Percentiles rank a stretch among this genome's conserved stretches.
Conservation (phyloP, 2,888 invertebrate genomes). For the Dorcus hopei region DNA sequence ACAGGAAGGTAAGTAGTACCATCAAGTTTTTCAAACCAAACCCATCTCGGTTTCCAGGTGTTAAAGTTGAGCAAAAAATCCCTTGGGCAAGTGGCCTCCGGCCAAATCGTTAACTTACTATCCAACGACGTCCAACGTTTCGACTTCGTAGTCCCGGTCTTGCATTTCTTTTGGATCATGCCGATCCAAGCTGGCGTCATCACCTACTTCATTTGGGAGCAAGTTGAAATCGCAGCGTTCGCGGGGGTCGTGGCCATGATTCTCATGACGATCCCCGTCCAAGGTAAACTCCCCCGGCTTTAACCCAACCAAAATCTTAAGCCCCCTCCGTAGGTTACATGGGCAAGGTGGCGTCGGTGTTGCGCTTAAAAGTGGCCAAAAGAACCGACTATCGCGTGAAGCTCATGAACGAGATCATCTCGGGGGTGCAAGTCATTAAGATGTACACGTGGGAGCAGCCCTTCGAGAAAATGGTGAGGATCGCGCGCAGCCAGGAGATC, state of each 20-base stretch:
- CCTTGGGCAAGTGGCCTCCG: constrained; percentile 76
- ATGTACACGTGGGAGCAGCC: constrained; percentile 78
- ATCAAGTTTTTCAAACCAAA: too few species aligned
- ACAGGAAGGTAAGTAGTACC: constrained; percentile 62
- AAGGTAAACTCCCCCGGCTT: constrained; percentile 43
- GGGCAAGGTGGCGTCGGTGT: constrained; percentile 22
- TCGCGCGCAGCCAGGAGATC: constrained; percentile 65
- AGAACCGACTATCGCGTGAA: constrained; percentile 65
- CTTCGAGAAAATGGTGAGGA: constrained; percentile 60
- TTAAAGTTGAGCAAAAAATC: constrained; percentile 65
- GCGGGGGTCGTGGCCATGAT: constrained; percentile 60
- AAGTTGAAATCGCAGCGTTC: constrained; percentile 55
- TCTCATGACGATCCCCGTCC: constrained; percentile 53
- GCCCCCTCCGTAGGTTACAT: constrained; percentile 18
- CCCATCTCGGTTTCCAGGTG: constrained; percentile 45
- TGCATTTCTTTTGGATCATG: constrained; percentile 79
- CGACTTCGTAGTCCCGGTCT: constrained; percentile 65
- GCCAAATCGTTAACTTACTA: constrained; percentile 78
- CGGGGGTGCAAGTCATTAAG: constrained; percentile 72
- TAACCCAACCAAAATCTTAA: neutral
- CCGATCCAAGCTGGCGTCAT: constrained; percentile 69
- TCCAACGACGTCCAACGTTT: constrained; percentile 84
- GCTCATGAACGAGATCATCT: constrained; percentile 71
- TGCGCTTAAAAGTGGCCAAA: constrained; percentile 49
- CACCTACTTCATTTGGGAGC: constrained; percentile 57